Conservation (phyloP, 2,888 invertebrate genomes). For the Stomorhina lunata region DNA sequence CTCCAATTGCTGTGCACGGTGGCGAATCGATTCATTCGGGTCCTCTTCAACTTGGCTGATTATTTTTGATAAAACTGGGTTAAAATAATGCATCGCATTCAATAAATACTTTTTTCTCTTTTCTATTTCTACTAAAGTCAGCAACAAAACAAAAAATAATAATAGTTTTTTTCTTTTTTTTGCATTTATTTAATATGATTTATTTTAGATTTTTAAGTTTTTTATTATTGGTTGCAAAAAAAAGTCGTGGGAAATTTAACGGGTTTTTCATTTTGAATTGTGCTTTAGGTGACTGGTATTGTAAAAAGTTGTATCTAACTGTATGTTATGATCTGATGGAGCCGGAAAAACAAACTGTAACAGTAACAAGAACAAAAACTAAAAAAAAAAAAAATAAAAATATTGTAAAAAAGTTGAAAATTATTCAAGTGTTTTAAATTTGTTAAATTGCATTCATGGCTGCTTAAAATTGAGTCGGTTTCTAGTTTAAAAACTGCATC, state of each 20-base stretch:
- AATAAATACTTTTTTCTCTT: slow-evolving; percentile 33
- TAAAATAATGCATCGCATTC: slow-evolving; percentile 54
- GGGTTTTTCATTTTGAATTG: slow-evolving; percentile 64
- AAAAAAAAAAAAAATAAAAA: not conserved
- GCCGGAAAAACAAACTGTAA: slow-evolving; percentile 54
- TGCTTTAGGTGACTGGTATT: too few species aligned
- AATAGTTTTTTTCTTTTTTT: slow-evolving; percentile 31
- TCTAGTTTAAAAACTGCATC: not conserved
- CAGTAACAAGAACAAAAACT: slow-evolving; percentile 2
- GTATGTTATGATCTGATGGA: too few species aligned
- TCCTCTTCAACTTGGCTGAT: slow-evolving; percentile 14
- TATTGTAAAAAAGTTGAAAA: not conserved
- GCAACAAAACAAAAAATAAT: slow-evolving; percentile 60
- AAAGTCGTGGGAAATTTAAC: slow-evolving; percentile 71
- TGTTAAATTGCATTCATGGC: slow-evolving; percentile 1
- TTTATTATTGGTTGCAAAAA: slow-evolving; percentile 28
- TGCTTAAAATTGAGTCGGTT: slow-evolving; percentile 3
- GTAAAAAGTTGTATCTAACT: too few species aligned
- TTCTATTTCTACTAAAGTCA: slow-evolving; percentile 18
- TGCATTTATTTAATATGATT: too few species aligned
- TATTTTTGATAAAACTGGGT: slow-evolving; percentile 52
- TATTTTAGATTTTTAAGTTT: slow-evolving; percentile 18
- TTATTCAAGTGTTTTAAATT: slow-evolving; percentile 16
- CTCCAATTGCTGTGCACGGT: too few species aligned
- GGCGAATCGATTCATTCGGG: too few species aligned